Percentiles rank a stretch among this genome's conserved stretches.
Conservation (phyloP, 2,797 vertebrate species). For the Tokudaia muenninki region DNA sequence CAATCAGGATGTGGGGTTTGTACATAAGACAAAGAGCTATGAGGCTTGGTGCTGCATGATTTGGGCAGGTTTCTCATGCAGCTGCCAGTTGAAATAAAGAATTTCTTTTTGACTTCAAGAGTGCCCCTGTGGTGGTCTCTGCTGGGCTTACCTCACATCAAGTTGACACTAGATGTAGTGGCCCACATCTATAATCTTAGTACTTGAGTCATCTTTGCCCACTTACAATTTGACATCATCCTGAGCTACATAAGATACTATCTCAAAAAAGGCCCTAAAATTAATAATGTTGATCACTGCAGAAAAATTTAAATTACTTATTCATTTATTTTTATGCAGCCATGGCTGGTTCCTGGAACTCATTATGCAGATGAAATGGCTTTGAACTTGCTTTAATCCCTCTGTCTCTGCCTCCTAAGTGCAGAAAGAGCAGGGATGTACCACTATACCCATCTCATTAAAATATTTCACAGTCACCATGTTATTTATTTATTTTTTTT, state of each 20-base stretch:
- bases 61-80: too few relatives aligned
- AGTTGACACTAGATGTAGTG: background rate
- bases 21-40: background rate
- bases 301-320: background rate
- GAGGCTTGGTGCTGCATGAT: background rate
- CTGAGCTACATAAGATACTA: background rate
- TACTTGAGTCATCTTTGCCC: background rate
- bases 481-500: too few relatives aligned
- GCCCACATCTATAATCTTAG: background rate
- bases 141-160: background rate
- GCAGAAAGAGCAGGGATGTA: background rate
- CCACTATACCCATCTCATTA: background rate
- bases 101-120: background rate
- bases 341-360: background rate
- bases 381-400: background rate
- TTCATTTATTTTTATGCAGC: background rate
- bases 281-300: background rate
- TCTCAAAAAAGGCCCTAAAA: background rate
- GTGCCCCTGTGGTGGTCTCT: background rate
- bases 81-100: background rate
- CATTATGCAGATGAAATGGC: background rate
- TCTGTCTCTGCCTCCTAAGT: background rate
- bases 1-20: background rate
- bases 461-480: too few relatives aligned
- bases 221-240: background rate